These are phyloP conservation scores for Thaleichthys pacificus DNA, from an alignment of 2,797 vertebrate species.

Conservation along the genomic window DNA sequence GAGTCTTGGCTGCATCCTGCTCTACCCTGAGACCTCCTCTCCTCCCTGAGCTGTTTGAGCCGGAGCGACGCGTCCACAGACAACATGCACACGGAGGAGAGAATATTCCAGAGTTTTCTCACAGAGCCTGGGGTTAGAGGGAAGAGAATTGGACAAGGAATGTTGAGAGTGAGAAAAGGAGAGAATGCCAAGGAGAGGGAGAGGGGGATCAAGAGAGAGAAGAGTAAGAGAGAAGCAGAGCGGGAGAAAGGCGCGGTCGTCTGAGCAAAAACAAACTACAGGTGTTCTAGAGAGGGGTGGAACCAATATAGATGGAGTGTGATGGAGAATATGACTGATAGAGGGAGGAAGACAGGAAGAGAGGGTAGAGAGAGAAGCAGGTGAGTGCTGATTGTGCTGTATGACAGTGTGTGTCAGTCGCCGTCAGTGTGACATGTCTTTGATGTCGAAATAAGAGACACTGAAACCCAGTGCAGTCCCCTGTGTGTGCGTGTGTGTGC, in stretches of 20 bases:
- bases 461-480: constrained; percentile 62
- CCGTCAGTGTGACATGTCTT: constrained; percentile 73
- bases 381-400: constrained; percentile 61
- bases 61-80: constrained; percentile 41
- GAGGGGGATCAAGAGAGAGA: constrained; percentile 33
- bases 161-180: constrained; percentile 51
- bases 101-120: constrained; percentile 4
- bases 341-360: neutral
- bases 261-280: neutral
- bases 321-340: constrained; percentile 26
- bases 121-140: neutral
- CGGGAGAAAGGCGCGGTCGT: neutral
- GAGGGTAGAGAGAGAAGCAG: constrained; percentile 4
- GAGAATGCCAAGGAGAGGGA: constrained; percentile 31
- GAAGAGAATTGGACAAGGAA: constrained; percentile 38
- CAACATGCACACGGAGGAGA: constrained; percentile 45
- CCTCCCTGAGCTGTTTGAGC: constrained; percentile 47
- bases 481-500: constrained; percentile 31
- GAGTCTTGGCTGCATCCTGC: constrained; percentile 36
- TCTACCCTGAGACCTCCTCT: constrained; percentile 63
- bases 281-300: neutral
- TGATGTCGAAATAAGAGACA: constrained; percentile 76
- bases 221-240: constrained; percentile 11
- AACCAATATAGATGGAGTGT: neutral
- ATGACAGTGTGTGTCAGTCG: constrained; percentile 66